A percentile compares a stretch with the other conserved stretches of the same genome.
These are phyloP conservation scores for Protodeltote pygarga DNA, from an alignment of 2,888 invertebrate species.

Conservation along the genomic window DNA sequence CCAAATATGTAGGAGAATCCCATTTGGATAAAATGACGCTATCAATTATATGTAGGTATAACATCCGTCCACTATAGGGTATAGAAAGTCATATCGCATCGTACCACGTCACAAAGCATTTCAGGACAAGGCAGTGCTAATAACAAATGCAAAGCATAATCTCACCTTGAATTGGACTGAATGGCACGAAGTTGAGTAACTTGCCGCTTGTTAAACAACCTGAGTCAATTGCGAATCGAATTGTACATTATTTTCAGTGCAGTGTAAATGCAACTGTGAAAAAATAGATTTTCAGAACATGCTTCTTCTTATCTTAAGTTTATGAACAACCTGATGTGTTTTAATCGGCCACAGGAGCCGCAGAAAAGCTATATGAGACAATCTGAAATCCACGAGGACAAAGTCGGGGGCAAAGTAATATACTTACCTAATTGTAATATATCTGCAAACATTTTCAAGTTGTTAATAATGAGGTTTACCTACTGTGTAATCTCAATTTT, in stretches of 20 bases:
- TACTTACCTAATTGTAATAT: too few relatives aligned
- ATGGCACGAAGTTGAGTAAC: constrained; percentile 62
- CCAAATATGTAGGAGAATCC: neutral
- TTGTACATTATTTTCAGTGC: constrained; percentile 32
- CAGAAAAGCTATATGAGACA: too few relatives aligned
- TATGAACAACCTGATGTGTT: too few relatives aligned
- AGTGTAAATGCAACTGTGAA: too few relatives aligned
- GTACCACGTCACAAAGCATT: constrained; percentile 53
- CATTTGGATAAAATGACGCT: constrained; percentile 2
- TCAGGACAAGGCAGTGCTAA: constrained; percentile 61
- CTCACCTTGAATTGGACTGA: constrained; percentile 60
- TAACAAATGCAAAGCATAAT: constrained; percentile 67
- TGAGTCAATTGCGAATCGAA: constrained; percentile 38
- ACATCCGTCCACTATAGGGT: constrained; percentile 4
- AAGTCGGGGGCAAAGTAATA: too few relatives aligned
- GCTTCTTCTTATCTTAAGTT: too few relatives aligned
- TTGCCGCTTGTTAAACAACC: constrained; percentile 38
- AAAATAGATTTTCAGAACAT: too few relatives aligned
- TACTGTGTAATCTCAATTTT: too few relatives aligned
- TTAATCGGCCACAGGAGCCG: too few relatives aligned
- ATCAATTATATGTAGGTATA: constrained; percentile 12
- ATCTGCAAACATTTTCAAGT: too few relatives aligned
- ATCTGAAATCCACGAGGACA: too few relatives aligned
- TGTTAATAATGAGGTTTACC: too few relatives aligned
- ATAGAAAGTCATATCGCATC: constrained; percentile 42